A percentile compares a stretch with the other conserved stretches of the same genome.
Conservation (phyloP, 2,888 invertebrate species). For the Leucania comma region DNA sequence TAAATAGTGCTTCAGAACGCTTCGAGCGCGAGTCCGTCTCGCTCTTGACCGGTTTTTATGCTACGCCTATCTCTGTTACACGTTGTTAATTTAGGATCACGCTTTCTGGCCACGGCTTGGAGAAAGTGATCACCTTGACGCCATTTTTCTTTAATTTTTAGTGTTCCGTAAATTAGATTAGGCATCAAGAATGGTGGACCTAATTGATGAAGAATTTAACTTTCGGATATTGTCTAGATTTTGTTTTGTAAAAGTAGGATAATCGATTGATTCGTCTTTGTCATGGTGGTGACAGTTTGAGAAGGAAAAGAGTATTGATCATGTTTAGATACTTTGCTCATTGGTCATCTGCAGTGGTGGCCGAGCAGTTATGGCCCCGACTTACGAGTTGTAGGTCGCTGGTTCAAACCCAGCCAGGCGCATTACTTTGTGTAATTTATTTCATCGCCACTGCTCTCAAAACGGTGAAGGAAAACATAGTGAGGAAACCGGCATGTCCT, state of each 20-base stretch:
- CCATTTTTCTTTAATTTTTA: constrained; percentile 65
- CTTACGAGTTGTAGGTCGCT: no score
- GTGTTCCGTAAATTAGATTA: constrained; percentile 52
- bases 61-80: constrained; percentile 78
- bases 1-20: no score
- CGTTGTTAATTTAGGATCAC: constrained; percentile 86
- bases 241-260: not conserved
- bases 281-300: not conserved
- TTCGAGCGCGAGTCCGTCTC: no score
- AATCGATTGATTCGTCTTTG: not conserved
- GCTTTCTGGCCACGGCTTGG: constrained; percentile 82
- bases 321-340: no score
- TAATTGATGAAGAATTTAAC: constrained; percentile 18
- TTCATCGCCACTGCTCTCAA: no score
- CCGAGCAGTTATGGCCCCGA: no score
- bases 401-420: no score
- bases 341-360: no score
- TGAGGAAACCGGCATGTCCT: no score
- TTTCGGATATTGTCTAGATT: not conserved
- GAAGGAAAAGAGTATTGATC: not conserved
- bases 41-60: constrained; percentile 23
- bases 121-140: constrained; percentile 76
- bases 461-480: no score
- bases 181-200: constrained; percentile 3
- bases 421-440: no score